Conservation (phyloP, 92 coral and sea anemone species). For the Nematostella vectensis region DNA sequence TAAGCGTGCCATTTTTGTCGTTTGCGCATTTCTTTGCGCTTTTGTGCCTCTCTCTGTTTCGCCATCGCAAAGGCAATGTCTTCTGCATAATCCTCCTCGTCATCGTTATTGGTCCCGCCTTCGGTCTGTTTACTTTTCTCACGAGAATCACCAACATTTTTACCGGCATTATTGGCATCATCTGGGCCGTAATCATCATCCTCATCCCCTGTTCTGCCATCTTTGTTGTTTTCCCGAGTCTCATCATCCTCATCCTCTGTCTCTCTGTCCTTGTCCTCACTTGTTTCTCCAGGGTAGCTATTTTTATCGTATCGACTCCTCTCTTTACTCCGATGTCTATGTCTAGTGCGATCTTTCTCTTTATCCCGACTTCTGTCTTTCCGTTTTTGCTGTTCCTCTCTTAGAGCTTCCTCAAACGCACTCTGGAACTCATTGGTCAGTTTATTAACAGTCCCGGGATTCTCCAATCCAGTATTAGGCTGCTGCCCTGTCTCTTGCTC, state of each 20-base stretch:
- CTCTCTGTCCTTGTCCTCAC: no score
- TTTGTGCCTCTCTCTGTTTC: no score
- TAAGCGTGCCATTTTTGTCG: no score
- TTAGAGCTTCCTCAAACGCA: constrained; percentile 50
- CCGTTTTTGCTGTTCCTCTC: constrained; percentile 20
- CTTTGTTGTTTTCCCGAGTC: no score
- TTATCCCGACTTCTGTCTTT: not conserved
- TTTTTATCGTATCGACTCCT: not conserved
- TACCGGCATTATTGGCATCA: not conserved
- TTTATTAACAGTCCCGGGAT: constrained; percentile 33
- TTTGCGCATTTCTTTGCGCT: no score
- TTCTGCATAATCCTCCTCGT: not conserved
- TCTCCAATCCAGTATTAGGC: not conserved
- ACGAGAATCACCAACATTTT: no score
- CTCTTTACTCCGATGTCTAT: not conserved
- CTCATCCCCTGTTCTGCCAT: no score
- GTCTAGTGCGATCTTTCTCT: not conserved
- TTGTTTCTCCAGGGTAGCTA: not conserved
- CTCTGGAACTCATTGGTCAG: constrained; percentile 38
- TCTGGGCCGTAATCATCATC: not conserved
- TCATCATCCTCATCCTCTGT: no score
- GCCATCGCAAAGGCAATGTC: no score
- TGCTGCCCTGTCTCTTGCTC: not conserved
- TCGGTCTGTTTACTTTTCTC: not conserved
- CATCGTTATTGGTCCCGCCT: not conserved